These are phyloP conservation scores for Neodiprion pinetum DNA, from an alignment of 1,140 invertebrate species.

Conservation along the genomic window DNA sequence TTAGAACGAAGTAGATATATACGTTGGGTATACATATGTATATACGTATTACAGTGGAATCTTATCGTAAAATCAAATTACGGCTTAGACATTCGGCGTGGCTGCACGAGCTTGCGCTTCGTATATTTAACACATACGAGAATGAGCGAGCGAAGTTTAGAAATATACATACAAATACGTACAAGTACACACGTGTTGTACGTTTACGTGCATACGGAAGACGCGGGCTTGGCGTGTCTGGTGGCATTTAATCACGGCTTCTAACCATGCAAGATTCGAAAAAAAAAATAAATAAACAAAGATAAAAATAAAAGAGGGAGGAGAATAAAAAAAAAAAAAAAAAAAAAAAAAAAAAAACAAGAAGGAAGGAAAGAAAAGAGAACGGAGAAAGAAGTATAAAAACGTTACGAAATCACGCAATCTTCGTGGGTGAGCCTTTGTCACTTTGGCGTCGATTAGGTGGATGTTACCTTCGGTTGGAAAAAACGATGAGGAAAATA, in stretches of 20 bases:
- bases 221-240: not conserved
- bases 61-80: too few species aligned
- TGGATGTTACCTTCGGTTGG: too few species aligned
- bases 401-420: not conserved
- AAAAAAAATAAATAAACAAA: not conserved
- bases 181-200: too few species aligned
- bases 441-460: not conserved
- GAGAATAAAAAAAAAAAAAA: not conserved
- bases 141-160: too few species aligned
- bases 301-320: not conserved
- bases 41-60: too few species aligned
- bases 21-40: too few species aligned
- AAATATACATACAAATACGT: too few species aligned
- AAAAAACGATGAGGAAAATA: too few species aligned
- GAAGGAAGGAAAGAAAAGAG: not conserved
- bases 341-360: not conserved
- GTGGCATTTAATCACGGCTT: not conserved
- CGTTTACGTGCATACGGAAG: not conserved
- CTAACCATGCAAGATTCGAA: not conserved
- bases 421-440: not conserved
- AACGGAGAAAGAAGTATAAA: not conserved
- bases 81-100: too few species aligned
- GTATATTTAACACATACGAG: too few species aligned
- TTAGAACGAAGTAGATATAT: too few species aligned
- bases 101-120: too few species aligned